These are phyloP conservation scores for Ligdia adustata DNA, from an alignment of 2,888 invertebrate genomes.

Conservation along the genomic window DNA sequence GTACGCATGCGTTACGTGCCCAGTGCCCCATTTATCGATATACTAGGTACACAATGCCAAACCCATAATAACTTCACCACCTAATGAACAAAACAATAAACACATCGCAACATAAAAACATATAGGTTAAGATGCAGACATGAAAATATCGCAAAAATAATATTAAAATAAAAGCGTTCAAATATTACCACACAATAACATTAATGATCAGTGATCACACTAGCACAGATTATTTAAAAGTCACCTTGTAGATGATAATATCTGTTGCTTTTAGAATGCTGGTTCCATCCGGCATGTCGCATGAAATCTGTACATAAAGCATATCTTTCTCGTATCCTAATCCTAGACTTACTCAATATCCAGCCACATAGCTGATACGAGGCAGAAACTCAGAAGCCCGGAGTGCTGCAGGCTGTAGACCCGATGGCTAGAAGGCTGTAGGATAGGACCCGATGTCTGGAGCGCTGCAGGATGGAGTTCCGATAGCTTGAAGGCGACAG, in stretches of 20 bases:
- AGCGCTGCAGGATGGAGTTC: neutral
- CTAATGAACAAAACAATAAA: conserved; percentile 5
- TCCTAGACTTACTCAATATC: neutral
- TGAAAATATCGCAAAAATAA: no score
- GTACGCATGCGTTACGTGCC: conserved; percentile 2
- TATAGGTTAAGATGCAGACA: no score
- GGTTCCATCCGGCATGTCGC: neutral
- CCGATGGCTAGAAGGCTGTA: neutral
- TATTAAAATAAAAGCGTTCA: no score
- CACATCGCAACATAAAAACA: neutral
- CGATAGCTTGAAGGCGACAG: neutral
- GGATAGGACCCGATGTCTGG: neutral
- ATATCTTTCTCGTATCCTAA: neutral
- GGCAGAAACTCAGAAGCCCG: no score
- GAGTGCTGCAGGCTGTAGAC: neutral
- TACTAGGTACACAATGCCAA: neutral
- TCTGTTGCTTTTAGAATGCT: no score
- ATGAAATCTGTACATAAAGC: conserved; percentile 15
- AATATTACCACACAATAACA: no score
- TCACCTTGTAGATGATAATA: no score
- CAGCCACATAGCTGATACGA: no score
- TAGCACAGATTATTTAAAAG: no score
- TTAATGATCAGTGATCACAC: no score
- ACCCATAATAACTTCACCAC: neutral
- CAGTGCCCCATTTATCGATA: no score